Conservation (phyloP, 2,888 invertebrate genomes). For the Cerastis rubricosa region DNA sequence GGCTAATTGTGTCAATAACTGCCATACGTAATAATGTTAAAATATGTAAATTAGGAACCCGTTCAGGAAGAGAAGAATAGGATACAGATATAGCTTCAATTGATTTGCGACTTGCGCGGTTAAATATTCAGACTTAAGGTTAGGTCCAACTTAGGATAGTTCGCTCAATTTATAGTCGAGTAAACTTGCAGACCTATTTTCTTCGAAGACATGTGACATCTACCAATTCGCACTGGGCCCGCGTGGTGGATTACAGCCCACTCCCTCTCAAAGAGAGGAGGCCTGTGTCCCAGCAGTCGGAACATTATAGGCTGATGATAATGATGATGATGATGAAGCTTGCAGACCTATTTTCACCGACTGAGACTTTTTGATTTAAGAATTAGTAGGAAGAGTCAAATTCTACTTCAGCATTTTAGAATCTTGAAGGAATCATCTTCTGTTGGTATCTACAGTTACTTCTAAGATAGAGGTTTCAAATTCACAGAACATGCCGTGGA, state of each 20-base stretch:
- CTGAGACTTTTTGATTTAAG: neutral
- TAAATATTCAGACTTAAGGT: neutral
- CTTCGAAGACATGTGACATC: too few relatives aligned
- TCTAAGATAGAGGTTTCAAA: too few relatives aligned
- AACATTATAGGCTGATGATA: too few relatives aligned
- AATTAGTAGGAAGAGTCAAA: neutral
- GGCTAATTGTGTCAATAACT: neutral
- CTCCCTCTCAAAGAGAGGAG: too few relatives aligned
- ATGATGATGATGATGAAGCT: too few relatives aligned
- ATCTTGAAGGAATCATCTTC: neutral
- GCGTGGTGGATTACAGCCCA: too few relatives aligned
- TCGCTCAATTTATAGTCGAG: neutral
- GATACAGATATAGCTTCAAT: neutral
- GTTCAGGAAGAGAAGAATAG: neutral
- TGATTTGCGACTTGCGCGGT: neutral
- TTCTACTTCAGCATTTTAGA: neutral
- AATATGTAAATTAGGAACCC: too few relatives aligned
- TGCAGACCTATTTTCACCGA: neutral
- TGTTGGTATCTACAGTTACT: neutral
- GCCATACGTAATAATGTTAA: neutral
- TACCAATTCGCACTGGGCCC: too few relatives aligned
- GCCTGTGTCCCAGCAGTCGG: too few relatives aligned
- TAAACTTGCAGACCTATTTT: neutral
- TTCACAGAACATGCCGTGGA: slow-evolving; percentile 90
- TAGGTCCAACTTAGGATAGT: neutral